Evolutionary conservation across 1,140 invertebrate genomes (phyloP).

Genomic region (Nylanderia fulva): DNA sequence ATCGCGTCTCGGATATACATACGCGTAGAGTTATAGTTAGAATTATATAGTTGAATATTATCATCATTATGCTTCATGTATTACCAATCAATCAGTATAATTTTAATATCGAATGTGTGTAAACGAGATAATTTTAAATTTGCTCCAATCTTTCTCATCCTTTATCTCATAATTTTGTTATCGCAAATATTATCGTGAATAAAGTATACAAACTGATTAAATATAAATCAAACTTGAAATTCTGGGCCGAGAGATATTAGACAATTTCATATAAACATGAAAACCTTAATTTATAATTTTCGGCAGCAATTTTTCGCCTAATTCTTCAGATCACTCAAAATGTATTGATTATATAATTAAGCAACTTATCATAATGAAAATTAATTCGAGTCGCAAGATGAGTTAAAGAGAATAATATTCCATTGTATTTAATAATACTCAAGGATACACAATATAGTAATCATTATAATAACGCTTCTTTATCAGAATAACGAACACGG

Average conservation of each 20-base stretch:
- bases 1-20: background rate
- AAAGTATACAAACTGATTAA: background rate
- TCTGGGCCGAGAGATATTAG: background rate
- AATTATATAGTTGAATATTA: slow-evolving; percentile 15
- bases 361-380: background rate
- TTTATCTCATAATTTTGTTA: background rate
- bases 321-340: background rate
- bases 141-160: background rate
- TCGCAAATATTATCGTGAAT: slow-evolving; percentile 7
- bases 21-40: background rate
- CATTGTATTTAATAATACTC: background rate
- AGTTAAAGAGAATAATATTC: background rate
- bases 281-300: background rate
- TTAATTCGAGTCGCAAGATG: background rate
- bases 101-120: too few species aligned
- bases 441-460: background rate
- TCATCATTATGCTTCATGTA: slow-evolving; percentile 2
- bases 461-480: slow-evolving; percentile 9
- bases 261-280: background rate
- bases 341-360: background rate
- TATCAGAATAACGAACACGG: slow-evolving; percentile 49
- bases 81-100: background rate
- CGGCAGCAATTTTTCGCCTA: background rate
- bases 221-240: background rate
- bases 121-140: background rate